Base-by-base conservation (phyloP, 1,140 invertebrate species). In the Temnothorax curvispinosus region DNA sequence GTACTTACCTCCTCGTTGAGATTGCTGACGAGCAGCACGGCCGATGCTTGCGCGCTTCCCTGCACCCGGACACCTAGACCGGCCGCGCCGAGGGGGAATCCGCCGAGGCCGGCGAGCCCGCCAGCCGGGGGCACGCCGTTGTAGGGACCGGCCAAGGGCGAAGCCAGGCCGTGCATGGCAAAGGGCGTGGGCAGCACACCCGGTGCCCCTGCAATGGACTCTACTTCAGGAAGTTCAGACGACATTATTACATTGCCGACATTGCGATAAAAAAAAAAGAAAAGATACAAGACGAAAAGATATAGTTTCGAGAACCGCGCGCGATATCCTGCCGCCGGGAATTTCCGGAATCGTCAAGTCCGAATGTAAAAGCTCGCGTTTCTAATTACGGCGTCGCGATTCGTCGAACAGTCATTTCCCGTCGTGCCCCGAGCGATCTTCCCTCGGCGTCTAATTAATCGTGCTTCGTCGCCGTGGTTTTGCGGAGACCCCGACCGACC, bases 1-100 rank as follows among this genome's bases (percentile, higher is more conserved):
- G 67, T 91, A 96, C 96, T 96, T 96, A 98, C 98, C 98, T 99
- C 98, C 95, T 99, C 98, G 95, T 98, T 98, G 85, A 99, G 96
- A 95, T 98, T 98, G 95, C 97, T 98, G 91, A 99, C 98, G 56
- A 98, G 97, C 56, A 99, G 96, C 2, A 99, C 98, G 78, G 98
- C 98, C 44, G 98, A 97, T 0, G 97, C 96, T 71, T 96, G 97
- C 9, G 97, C 96, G 35, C 97, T 96, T 41, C 97, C 95, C 88
- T 95, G 93, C 86, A 96, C 95, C 88, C 96, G 94, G 62, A 97
- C 96, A 47, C 95, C 96, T 56, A 96, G 95, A 58, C 96, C 96
- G 72, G 95, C 95, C 32, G 96, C 96, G 2, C 97, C 96, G 67
- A 98, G 94, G 52, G 97, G 97, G 82, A 98, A 97, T 13, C 97